Evolutionary conservation across 1,140 invertebrate genomes (phyloP), one percentile per base, ranked within the genome.

Genomic region (Chrysopa pallens): DNA sequence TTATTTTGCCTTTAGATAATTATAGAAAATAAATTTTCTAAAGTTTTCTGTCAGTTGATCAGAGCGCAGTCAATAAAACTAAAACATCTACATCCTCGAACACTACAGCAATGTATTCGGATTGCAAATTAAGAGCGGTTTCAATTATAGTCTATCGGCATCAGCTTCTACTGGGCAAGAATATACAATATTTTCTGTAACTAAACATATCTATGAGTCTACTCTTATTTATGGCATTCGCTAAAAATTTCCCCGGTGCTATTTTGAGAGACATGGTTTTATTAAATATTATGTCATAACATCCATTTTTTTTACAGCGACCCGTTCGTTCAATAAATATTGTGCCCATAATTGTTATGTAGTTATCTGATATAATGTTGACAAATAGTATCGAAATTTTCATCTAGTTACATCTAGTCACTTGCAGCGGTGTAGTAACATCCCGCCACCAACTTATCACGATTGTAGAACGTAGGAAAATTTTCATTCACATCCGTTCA

Each of bases 331-430:
- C n/a, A n/a, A n/a, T 50, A 52, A 11, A 39, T 43, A 42, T 54
- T 53, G 27, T 29, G 38, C 17, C 35, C 28, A 49, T 55, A 54
- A 52, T n/a, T 50, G 38, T 55, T 57, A 33, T 46, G 17, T 45
- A 54, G 35, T 48, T 54, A 55, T 48, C 48, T 50, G 9, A 56
- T n/a, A 48, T 55, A 53, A 41, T 50, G 48, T n/a, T 55, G 38
- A 46, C 46, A 52, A 42, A 51, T 50, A 6, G 29, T 42, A 41
- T 8, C 23, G 29, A 56, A 48, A 7, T n/a, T 50, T 48, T 50
- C 46, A 44, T 50, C 36, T 38, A 42, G 36, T 44, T 51, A n/a
- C n/a, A n/a, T n/a, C n/a, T n/a, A n/a, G 49, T 49, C 52, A 57
- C 28, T 45, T 46, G 41, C 17, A 23, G 5, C 17, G 17, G 5